Percentiles rank a stretch among this genome's conserved stretches.
Evolutionary conservation across 2,797 vertebrate species (phyloP).

Genomic region (Lagorchestes hirsutus): DNA sequence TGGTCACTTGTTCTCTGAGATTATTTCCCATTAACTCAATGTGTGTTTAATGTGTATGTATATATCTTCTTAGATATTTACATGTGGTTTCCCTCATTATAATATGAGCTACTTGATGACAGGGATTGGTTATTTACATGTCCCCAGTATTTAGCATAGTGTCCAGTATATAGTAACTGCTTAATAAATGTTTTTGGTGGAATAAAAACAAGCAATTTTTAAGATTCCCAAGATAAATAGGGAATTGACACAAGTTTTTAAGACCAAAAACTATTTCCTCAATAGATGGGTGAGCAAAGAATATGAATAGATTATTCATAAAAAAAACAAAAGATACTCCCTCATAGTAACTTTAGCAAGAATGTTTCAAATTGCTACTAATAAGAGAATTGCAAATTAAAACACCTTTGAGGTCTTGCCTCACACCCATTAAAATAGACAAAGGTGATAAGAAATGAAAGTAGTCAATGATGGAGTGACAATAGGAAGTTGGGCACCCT

Average conservation of each 20-base stretch:
- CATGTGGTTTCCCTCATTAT: background rate
- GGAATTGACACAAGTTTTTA: background rate
- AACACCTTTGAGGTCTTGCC: background rate
- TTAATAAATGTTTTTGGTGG: background rate
- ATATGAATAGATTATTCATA: background rate
- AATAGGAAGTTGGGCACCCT: background rate
- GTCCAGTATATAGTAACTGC: background rate
- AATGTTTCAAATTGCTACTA: background rate
- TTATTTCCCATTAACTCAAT: background rate
- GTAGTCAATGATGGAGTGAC: background rate
- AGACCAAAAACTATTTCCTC: background rate
- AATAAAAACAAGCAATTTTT: background rate
- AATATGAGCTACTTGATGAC: background rate
- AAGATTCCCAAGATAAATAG: background rate
- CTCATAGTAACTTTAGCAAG: background rate
- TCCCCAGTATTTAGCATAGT: background rate
- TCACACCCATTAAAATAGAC: background rate
- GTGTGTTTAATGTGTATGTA: background rate
- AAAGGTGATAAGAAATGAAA: background rate
- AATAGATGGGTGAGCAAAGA: background rate
- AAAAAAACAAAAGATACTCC: background rate
- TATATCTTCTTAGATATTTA: background rate
- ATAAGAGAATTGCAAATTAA: background rate
- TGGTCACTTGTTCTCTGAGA: background rate
- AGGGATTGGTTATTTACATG: background rate